Percentiles rank a stretch among this genome's conserved stretches.
phyloP scores from a whole-genome alignment of 2,888 invertebrate genomes.

The Polyommatus icarus region DNA sequence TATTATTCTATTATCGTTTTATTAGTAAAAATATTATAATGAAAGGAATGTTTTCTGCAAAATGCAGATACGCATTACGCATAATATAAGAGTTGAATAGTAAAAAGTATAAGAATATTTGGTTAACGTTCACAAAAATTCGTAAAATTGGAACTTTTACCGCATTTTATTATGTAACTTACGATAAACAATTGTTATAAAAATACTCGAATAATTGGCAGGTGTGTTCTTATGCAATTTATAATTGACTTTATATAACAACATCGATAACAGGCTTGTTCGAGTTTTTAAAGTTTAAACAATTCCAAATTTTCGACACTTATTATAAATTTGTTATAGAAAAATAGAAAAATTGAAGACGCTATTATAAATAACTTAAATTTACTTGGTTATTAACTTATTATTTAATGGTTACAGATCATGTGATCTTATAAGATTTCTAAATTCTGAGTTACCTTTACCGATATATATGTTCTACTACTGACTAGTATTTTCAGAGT shows the following conservation, averaged over 20 bases:
- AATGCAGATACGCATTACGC: too few species aligned
- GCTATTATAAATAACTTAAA: neutral
- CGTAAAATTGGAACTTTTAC: neutral
- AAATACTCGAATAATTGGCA: constrained; percentile 24
- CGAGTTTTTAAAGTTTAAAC: neutral
- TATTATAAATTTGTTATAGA: constrained; percentile 18
- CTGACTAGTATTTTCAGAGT: too few species aligned
- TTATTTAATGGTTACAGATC: too few species aligned
- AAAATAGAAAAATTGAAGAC: neutral
- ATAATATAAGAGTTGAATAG: neutral
- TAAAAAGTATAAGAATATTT: too few species aligned
- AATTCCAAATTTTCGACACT: neutral
- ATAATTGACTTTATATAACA: constrained; percentile 25
- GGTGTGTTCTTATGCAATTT: constrained; percentile 22
- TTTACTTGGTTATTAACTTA: neutral
- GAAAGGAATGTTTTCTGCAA: too few species aligned
- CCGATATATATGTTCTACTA: too few species aligned
- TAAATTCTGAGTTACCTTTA: too few species aligned
- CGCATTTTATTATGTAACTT: neutral
- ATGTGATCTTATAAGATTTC: too few species aligned
- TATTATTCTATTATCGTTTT: too few species aligned
- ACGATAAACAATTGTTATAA: constrained; percentile 6
- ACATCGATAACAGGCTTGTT: neutral
- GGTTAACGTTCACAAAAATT: neutral
- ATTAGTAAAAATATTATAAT: too few species aligned